phyloP scores from a whole-genome alignment of 92 coral and sea anemone genomes.

The Nematostella vectensis region DNA sequence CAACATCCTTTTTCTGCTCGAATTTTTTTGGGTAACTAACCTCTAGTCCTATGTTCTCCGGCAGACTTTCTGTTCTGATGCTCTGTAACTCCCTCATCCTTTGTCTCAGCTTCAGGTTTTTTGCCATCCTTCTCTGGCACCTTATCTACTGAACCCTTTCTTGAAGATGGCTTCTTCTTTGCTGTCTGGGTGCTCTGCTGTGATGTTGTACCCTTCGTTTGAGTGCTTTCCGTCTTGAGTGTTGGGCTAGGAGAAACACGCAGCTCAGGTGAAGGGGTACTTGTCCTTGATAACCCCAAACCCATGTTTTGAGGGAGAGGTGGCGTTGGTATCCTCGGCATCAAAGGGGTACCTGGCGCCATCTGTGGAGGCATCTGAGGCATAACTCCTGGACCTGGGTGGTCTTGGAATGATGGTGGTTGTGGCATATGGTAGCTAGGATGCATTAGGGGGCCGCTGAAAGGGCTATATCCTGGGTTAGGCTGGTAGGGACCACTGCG shows the following conservation, averaged over 20 bases:
- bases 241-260: slow-evolving; percentile 25
- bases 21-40: too few species aligned
- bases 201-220: slow-evolving; percentile 53
- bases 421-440: slow-evolving; percentile 55
- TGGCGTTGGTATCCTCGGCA: slow-evolving; percentile 70
- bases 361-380: slow-evolving; percentile 36
- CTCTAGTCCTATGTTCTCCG: slow-evolving; percentile 25
- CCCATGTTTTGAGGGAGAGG: slow-evolving; percentile 37
- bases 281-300: slow-evolving; percentile 48
- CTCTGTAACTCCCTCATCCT: background rate
- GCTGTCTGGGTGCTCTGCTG: slow-evolving; percentile 70
- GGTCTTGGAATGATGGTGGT: slow-evolving; percentile 20
- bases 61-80: slow-evolving; percentile 20
- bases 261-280: slow-evolving; percentile 81
- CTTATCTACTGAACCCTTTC: slow-evolving; percentile 70
- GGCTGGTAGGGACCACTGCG: slow-evolving; percentile 26
- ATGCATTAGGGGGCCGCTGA: slow-evolving; percentile 57
- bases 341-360: slow-evolving; percentile 39
- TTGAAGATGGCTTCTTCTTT: slow-evolving; percentile 68
- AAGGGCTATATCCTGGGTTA: slow-evolving; percentile 56
- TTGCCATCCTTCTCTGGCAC: slow-evolving; percentile 35
- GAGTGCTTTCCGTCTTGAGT: slow-evolving; percentile 43
- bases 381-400: slow-evolving; percentile 29
- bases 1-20: too few species aligned
- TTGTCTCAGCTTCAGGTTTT: slow-evolving; percentile 38